Percentiles rank a stretch among this genome's conserved stretches.
These are phyloP conservation scores for Hemichromis elongatus DNA, from an alignment of 2,113 vertebrate genomes.

Conservation along the genomic window DNA sequence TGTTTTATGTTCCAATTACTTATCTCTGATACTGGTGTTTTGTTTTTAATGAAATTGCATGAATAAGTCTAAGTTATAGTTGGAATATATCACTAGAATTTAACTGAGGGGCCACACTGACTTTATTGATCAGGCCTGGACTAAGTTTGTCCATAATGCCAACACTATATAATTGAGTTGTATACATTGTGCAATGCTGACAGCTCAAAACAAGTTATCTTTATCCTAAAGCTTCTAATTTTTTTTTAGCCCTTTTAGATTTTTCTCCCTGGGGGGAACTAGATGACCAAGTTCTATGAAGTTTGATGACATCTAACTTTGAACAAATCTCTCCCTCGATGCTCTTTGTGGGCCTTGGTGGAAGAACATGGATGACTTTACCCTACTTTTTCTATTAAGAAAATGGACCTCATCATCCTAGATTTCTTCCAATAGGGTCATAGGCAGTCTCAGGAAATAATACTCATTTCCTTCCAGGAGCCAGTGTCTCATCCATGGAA, in stretches of 20 bases:
- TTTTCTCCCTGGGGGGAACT: background rate
- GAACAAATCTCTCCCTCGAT: background rate
- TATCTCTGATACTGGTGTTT: background rate
- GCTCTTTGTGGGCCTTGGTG: background rate
- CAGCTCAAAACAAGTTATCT: background rate
- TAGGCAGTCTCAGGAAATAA: background rate
- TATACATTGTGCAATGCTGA: background rate
- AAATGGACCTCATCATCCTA: background rate
- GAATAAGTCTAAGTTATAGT: background rate
- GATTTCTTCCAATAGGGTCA: background rate
- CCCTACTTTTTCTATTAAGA: background rate
- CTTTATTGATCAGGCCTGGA: background rate
- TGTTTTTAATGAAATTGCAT: background rate
- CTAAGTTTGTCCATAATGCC: background rate
- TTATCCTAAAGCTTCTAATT: background rate
- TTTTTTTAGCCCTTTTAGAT: background rate
- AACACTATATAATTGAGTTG: background rate
- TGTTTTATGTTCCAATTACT: background rate
- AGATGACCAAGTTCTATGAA: background rate
- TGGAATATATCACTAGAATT: background rate
- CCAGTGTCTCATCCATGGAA: background rate
- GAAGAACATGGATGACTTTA: background rate
- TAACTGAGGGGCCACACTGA: background rate
- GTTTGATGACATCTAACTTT: background rate
- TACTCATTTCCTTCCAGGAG: background rate